A percentile compares a stretch with the other conserved stretches of the same genome.
Conservation (phyloP, 2,113 vertebrate species). For the Castor canadensis region DNA sequence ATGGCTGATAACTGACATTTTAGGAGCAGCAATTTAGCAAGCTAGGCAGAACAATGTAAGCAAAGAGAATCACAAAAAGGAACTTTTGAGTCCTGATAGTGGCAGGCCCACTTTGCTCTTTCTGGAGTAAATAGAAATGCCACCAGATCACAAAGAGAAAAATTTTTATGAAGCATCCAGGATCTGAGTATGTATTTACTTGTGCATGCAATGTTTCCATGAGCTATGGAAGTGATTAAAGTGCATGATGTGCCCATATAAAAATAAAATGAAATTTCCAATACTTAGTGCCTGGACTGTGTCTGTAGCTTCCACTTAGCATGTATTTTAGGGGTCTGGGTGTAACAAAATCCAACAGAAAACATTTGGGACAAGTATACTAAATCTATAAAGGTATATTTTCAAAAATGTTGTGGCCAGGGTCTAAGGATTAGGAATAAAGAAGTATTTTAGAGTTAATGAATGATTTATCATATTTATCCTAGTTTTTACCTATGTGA, state of each 20-base stretch:
- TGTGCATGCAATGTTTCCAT: neutral
- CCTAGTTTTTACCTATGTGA: neutral
- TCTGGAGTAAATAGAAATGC: neutral
- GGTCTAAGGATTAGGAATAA: neutral
- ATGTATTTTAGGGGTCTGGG: neutral
- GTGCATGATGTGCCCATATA: neutral
- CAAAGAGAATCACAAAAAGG: neutral
- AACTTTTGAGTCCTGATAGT: neutral
- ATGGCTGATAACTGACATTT: neutral
- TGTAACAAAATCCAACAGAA: neutral
- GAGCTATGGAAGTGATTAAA: constrained; percentile 19
- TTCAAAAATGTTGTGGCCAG: neutral
- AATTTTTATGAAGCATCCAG: neutral
- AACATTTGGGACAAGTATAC: neutral
- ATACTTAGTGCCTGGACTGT: neutral
- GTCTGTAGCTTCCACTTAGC: neutral
- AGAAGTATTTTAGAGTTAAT: neutral
- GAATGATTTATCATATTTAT: neutral
- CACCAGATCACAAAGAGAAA: neutral
- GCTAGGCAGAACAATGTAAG: neutral
- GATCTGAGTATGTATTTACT: neutral
- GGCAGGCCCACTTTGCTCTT: neutral
- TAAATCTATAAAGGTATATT: neutral
- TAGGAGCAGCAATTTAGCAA: neutral
- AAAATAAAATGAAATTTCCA: constrained; percentile 14